phyloP scores from a whole-genome alignment of 2,888 invertebrate genomes.

The Macaria liturata region DNA sequence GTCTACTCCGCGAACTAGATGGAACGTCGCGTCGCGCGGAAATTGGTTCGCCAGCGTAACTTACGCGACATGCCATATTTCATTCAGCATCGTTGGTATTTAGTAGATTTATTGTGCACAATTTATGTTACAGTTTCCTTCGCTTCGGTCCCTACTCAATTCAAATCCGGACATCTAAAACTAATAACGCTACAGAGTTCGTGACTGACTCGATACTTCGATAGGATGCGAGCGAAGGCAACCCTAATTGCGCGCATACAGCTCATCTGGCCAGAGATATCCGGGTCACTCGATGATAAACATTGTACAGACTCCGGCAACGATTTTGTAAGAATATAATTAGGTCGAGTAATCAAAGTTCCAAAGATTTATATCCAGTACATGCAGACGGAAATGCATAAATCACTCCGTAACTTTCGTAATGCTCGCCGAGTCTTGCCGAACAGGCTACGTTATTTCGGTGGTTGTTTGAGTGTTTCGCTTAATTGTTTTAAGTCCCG shows the following conservation, averaged over 20 bases:
- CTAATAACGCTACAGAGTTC: no score
- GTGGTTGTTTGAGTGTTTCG: constrained; percentile 11
- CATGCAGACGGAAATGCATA: constrained; percentile 28
- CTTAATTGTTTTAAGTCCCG: constrained; percentile 9
- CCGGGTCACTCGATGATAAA: constrained; percentile 51
- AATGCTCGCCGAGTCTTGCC: constrained; percentile 23
- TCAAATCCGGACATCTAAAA: no score
- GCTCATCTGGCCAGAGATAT: constrained; percentile 46
- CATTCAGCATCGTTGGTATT: constrained; percentile 29
- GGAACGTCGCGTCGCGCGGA: constrained; percentile 1
- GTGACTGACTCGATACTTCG: no score
- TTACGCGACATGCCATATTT: constrained; percentile 25
- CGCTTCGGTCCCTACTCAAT: constrained; percentile 4
- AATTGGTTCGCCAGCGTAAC: constrained; percentile 9
- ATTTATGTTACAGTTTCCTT: constrained; percentile 37
- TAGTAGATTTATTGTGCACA: constrained; percentile 42
- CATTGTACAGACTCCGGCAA: constrained; percentile 44
- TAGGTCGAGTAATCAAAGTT: constrained; percentile 36
- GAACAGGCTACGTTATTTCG: constrained; percentile 11
- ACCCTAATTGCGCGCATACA: constrained; percentile 29
- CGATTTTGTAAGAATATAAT: constrained; percentile 38
- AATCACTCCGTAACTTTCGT: constrained; percentile 25
- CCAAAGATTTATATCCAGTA: constrained; percentile 29
- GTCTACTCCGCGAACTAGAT: background rate
- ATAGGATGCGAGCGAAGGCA: background rate